Base-by-base conservation (phyloP, 64 coral and sea anemone genomes). In the Astreopora myriophthalma region DNA sequence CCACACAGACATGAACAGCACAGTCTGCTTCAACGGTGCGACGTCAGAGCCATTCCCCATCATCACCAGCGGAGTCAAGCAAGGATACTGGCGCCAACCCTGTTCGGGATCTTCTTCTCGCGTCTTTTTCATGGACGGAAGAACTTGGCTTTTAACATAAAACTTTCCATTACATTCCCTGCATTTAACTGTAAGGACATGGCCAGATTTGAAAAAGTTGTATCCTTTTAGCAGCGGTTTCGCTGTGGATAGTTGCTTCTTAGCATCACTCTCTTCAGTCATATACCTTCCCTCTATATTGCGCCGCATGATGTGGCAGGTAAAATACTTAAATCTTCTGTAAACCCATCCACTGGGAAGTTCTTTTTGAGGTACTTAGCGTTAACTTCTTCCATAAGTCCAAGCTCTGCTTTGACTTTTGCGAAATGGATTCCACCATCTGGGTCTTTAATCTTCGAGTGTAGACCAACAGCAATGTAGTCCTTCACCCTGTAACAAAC, bases 61-160 rank as follows among this genome's bases (percentile, higher is more conserved):
- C n/a, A n/a, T n/a, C n/a, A n/a, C n/a, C n/a, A n/a, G n/a, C n/a
- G n/a, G n/a, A n/a, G n/a, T n/a, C n/a, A n/a, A n/a, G n/a, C n/a
- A n/a, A n/a, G n/a, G n/a, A n/a, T n/a, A n/a, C n/a, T n/a, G n/a
- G n/a, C n/a, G n/a, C n/a, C n/a, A n/a, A n/a, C n/a, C n/a, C n/a
- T n/a, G n/a, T n/a, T n/a, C n/a, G n/a, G n/a, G n/a, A n/a, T n/a
- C n/a, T n/a, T n/a, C n/a, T n/a, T n/a, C n/a, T n/a, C n/a, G n/a
- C n/a, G 8, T 73, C 32, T 95, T 95, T 76, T 87, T 95, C 94
- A 95, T 95, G 2, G 89, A 95, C 34, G 94, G 94, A 4, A 95
- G 83, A 7, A 95, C 94, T 66, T 84, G 64, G 16, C 83, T 88
- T 30, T 87, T 95, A 0, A 92, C 24, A 34, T 68, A 95, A 35